Evolutionary conservation across 2,797 vertebrate species (phyloP), one percentile per base, ranked within the genome.

Genomic region (Borostomias antarcticus): DNA sequence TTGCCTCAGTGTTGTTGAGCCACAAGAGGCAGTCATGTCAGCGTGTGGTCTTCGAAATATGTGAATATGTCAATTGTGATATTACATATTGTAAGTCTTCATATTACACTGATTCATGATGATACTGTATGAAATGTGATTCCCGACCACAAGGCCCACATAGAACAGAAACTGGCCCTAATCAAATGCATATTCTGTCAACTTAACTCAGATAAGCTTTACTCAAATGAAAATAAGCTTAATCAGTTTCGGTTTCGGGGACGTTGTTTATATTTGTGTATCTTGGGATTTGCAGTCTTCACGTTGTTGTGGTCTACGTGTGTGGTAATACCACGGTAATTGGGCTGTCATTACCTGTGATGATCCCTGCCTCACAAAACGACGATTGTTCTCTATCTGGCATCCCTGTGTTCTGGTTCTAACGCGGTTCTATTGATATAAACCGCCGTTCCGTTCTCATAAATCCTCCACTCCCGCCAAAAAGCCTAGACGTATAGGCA

Each of bases 261-360:
- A 5, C 5, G 1, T 6, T 3, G 1, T 15, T 25, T 59, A 19
- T 26, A 40, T 8, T 25, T 21, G 6, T 10, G 21, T 10, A 17
- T 45, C n/a, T n/a, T 5, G 4, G 59, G 72, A 69, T 80, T 69
- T 58, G 51, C 45, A 21, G 52, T 53, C 32, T 48, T 37, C 2
- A 35, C 58, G 35, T 40, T 21, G 72, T 19, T 70, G 61, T 56
- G 62, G 58, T 73, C 58, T 70, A 68, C 62, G 75, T 73, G 75
- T 80, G 81, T 80, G 30, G 58, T 79, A 77, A 83, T 80, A 66
- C 40, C 51, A 21, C 3, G 33, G 37, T 74, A 77, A 81, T 84
- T 84, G 74, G 64, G 54, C 52, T 73, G 69, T 78, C 72, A 82
- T 83, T 86, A 82, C 73, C 66, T 77, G 73, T 26, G 69, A 78